phyloP scores from a whole-genome alignment of 2,797 vertebrate species.

The Coregonus sp. region DNA sequence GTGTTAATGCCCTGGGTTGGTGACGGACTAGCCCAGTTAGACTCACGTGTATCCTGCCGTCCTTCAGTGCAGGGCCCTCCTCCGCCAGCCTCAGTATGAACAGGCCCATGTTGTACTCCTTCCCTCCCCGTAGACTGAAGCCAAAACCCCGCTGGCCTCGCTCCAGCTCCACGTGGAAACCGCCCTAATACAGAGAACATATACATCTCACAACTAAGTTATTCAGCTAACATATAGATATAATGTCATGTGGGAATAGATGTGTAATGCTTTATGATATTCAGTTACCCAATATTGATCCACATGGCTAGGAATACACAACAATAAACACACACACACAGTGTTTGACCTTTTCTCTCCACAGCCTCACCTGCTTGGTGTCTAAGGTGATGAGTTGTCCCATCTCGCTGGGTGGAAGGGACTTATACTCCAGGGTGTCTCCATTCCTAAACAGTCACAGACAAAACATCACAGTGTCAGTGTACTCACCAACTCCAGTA shows the following conservation, averaged over 20 bases:
- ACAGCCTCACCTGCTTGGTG: constrained; percentile 74
- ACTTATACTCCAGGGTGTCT: too few species aligned
- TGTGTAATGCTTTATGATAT: background rate
- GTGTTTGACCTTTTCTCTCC: background rate
- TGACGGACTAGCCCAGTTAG: too few species aligned
- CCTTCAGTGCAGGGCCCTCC: constrained; percentile 91
- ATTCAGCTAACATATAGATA: too few species aligned
- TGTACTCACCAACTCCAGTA: background rate
- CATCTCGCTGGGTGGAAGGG: constrained; percentile 55
- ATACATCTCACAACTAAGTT: background rate
- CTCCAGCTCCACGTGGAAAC: constrained; percentile 91
- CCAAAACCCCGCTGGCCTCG: constrained; percentile 92
- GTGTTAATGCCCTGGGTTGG: background rate
- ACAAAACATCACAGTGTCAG: constrained; percentile 7
- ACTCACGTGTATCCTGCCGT: constrained; percentile 93
- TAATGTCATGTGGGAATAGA: background rate
- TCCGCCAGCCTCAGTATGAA: constrained; percentile 96
- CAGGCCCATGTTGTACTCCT: constrained; percentile 98
- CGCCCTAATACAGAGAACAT: constrained; percentile 69
- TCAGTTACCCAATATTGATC: background rate
- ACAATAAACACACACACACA: background rate
- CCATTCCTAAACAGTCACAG: constrained; percentile 50
- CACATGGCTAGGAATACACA: too few species aligned
- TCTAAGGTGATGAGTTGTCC: constrained; percentile 66
- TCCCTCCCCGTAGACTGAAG: constrained; percentile 95